Evolutionary conservation across 2,113 vertebrate species (phyloP).

Genomic region (Labrus mixtus): DNA sequence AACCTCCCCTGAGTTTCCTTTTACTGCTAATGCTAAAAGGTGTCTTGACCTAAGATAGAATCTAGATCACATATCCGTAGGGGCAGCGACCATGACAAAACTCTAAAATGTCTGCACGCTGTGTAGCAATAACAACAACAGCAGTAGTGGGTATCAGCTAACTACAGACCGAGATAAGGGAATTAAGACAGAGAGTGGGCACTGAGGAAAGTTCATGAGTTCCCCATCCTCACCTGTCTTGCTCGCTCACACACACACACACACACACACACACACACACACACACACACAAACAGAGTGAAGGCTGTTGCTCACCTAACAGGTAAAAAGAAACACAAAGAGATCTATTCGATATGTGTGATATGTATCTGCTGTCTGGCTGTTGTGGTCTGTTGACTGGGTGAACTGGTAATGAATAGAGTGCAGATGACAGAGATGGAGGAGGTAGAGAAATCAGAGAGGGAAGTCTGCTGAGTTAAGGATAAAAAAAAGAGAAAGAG

Average conservation of each 20-base stretch:
- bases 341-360: constrained; percentile 51
- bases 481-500: constrained; percentile 1
- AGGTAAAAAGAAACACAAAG: constrained; percentile 34
- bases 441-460: constrained; percentile 27
- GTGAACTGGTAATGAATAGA: constrained; percentile 50
- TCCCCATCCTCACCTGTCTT: constrained; percentile 1
- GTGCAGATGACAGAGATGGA: constrained; percentile 33
- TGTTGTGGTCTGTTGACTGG: constrained; percentile 45
- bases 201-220: constrained; percentile 48
- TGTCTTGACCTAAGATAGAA: constrained; percentile 53
- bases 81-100: constrained; percentile 43
- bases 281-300: not conserved
- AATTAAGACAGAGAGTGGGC: not conserved
- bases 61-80: constrained; percentile 53
- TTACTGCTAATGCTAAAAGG: not conserved
- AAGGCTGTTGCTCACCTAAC: constrained; percentile 28
- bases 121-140: constrained; percentile 42
- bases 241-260: not conserved
- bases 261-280: not conserved
- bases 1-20: constrained; percentile 5
- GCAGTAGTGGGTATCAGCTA: constrained; percentile 36
- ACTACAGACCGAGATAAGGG: constrained; percentile 23
- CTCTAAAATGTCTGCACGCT: constrained; percentile 46
- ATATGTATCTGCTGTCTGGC: constrained; percentile 54
- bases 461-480: constrained; percentile 11